A percentile compares a stretch with the other conserved stretches of the same genome.
These are phyloP conservation scores for Callithrix jacchus DNA, from an alignment of 2,113 vertebrate genomes.

Conservation along the genomic window DNA sequence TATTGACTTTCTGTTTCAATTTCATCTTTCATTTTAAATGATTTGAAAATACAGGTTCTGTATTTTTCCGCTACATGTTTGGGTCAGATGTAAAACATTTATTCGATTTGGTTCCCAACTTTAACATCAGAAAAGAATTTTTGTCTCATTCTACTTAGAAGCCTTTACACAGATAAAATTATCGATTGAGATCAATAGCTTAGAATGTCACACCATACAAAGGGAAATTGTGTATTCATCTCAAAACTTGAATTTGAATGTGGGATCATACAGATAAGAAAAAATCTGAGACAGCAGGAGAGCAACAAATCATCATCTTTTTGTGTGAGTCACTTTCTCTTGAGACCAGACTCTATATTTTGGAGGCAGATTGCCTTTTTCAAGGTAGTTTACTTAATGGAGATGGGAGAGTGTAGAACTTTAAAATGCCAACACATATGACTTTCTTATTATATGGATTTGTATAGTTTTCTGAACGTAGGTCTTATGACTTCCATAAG, in stretches of 20 bases:
- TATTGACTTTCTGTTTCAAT: constrained; percentile 56
- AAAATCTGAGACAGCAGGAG: neutral
- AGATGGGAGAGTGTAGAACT: neutral
- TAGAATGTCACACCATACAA: neutral
- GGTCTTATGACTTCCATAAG: neutral
- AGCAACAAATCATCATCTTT: neutral
- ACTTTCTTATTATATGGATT: neutral
- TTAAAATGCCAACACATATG: neutral
- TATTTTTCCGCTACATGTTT: neutral
- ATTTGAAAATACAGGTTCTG: constrained; percentile 4
- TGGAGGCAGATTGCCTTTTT: neutral
- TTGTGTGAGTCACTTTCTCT: neutral
- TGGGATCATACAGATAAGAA: neutral
- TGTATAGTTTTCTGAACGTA: neutral
- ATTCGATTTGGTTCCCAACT: neutral
- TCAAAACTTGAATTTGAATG: constrained; percentile 19
- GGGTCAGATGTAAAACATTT: constrained; percentile 9
- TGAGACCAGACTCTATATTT: neutral
- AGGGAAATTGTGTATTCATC: neutral
- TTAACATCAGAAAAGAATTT: neutral
- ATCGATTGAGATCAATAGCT: neutral
- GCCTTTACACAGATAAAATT: neutral
- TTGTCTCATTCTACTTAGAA: neutral
- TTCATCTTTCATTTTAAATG: constrained; percentile 52
- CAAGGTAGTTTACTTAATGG: neutral